Percentiles rank a stretch among this genome's conserved stretches.
phyloP scores from a whole-genome alignment of 2,113 vertebrate species.

The Barnardius zonarius region DNA sequence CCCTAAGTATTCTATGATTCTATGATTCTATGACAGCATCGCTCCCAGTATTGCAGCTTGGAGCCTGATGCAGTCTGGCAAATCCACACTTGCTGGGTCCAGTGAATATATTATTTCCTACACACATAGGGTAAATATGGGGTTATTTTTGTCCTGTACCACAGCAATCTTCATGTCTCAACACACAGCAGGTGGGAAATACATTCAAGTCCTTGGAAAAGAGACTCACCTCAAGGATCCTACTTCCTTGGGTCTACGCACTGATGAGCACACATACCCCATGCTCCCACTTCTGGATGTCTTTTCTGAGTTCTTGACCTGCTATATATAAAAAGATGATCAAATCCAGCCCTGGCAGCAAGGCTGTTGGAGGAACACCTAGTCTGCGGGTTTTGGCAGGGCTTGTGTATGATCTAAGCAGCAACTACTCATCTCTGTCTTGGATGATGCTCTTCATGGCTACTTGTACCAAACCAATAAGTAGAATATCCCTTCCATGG shows the following conservation, averaged over 20 bases:
- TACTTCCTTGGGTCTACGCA: background rate
- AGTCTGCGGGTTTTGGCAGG: background rate
- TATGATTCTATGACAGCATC: background rate
- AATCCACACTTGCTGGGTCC: background rate
- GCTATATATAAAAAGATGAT: background rate
- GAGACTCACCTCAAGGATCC: background rate
- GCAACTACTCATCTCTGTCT: background rate
- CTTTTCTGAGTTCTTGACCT: background rate
- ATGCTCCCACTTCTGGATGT: background rate
- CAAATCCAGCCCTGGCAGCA: background rate
- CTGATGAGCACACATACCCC: background rate
- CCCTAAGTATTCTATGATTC: too few relatives aligned
- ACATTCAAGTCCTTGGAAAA: background rate
- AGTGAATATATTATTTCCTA: background rate
- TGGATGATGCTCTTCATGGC: background rate
- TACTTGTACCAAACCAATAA: background rate
- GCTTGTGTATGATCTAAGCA: background rate
- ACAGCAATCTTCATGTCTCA: background rate
- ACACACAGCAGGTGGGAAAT: background rate
- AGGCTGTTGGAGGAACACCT: background rate
- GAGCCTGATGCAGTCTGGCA: background rate
- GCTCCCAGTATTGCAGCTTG: background rate
- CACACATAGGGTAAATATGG: background rate
- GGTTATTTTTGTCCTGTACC: background rate
- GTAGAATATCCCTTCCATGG: background rate